These are phyloP conservation scores for Ichneumoninae sp. DNA, from an alignment of 2,888 invertebrate species.

Conservation along the genomic window DNA sequence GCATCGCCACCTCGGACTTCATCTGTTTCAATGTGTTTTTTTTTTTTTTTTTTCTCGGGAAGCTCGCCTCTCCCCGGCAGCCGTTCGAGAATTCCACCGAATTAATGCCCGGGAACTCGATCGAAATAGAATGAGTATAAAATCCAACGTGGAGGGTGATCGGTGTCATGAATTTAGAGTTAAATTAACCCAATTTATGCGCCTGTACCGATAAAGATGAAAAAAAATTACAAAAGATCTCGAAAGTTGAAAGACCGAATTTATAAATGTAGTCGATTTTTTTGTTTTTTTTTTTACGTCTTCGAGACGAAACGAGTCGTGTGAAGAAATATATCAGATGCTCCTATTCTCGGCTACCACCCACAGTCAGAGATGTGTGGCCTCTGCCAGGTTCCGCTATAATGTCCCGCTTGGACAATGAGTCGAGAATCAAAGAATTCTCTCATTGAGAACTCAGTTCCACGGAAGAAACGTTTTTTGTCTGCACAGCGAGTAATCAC, in stretches of 20 bases:
- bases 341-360: constrained; percentile 49
- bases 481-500: constrained; percentile 49
- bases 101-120: background rate
- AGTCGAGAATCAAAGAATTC: background rate
- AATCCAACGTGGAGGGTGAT: background rate
- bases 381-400: constrained; percentile 9
- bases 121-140: constrained; percentile 20
- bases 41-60: constrained; percentile 31
- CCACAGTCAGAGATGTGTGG: constrained; percentile 5
- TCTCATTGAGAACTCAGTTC: background rate
- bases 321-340: constrained; percentile 41
- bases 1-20: constrained; percentile 37
- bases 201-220: background rate
- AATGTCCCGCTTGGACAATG: background rate
- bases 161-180: background rate
- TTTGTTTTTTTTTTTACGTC: background rate
- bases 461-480: background rate
- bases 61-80: background rate
- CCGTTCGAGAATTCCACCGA: constrained; percentile 35
- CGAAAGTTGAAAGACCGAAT: background rate
- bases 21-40: constrained; percentile 9
- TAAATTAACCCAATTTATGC: background rate
- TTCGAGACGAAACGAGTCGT: background rate
- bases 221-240: background rate
- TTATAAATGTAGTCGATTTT: constrained; percentile 1